Base-by-base conservation (phyloP, 2,797 vertebrate species). In the Takifugu ocellatus region DNA sequence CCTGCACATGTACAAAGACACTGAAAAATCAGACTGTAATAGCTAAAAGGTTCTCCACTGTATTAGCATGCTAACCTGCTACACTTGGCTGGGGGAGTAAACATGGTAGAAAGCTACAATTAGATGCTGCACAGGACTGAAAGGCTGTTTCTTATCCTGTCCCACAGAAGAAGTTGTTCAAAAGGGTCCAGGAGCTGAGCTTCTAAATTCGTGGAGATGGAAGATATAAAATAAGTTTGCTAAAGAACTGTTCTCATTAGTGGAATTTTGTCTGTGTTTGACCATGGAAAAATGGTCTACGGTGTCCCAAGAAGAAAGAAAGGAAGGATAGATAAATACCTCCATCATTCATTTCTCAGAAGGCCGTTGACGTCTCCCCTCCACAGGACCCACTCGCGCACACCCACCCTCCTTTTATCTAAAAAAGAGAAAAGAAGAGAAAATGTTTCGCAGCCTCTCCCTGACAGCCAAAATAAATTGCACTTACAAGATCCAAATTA, bases 401-500 rank as follows among this genome's bases (percentile, higher is more conserved):
- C 56, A 64, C 64, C 68, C 63, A 73, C 76, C 77, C 74, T 79
- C 59, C 66, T 80, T 83, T 85, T 69, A 84, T 83, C 77, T 78
- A 74, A 75, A 39, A 10, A 57, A 39, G 66, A 39, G 17, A 59
- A 71, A 76, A 75, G 81, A 74, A 50, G 73, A 83, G 77, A 84
- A 85, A 87, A 85, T 81, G 78, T 88, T 88, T 78, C 77, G 84
- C 74, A 78, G 80, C 71, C 78, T 86, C 69, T 77, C 68, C 85
- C 83, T 89, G 90, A 89, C 88, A 54, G 81, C 73, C 79, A 89
- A 90, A 91, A 92, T 90, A 91, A 90, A 91, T 92, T 88, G 87
- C 87, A 88, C 78, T 83, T 87, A 89, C 88, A 89, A 87, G 86
- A 89, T 90, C 91, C 85, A 92, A 90, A 92, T 92, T 86, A 91